Percentiles rank a stretch among this genome's conserved stretches.
These are phyloP conservation scores for Lycaon pictus DNA, from an alignment of 2,113 vertebrate genomes.

Conservation along the genomic window DNA sequence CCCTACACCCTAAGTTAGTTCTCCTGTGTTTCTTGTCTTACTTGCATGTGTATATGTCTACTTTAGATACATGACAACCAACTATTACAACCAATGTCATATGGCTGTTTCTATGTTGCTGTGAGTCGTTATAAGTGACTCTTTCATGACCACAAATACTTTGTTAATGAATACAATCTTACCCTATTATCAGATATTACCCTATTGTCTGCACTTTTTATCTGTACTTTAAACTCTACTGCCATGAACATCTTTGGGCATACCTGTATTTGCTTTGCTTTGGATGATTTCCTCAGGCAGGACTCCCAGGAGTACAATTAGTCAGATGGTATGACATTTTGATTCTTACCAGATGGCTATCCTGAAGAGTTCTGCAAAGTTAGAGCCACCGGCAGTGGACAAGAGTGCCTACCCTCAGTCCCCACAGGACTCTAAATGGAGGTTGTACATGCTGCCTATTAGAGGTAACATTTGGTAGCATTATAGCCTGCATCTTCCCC, in stretches of 20 bases:
- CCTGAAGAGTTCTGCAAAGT: background rate
- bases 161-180: background rate
- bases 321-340: background rate
- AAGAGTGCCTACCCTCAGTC: background rate
- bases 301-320: background rate
- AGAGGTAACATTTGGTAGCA: background rate
- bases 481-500: background rate
- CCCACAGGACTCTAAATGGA: background rate
- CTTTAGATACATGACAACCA: background rate
- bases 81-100: background rate
- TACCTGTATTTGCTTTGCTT: background rate
- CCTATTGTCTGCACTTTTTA: background rate
- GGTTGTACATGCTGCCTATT: accelerated
- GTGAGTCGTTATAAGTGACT: background rate
- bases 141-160: background rate
- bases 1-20: background rate
- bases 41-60: background rate
- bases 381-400: background rate
- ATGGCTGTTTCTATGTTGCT: background rate
- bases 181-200: background rate
- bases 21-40: background rate
- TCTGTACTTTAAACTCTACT: background rate
- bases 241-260: background rate
- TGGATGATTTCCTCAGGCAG: conserved; percentile 17
- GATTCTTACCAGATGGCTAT: conserved; percentile 11